phyloP scores from a whole-genome alignment of 2,113 vertebrate genomes.

The Balaeniceps rex region DNA sequence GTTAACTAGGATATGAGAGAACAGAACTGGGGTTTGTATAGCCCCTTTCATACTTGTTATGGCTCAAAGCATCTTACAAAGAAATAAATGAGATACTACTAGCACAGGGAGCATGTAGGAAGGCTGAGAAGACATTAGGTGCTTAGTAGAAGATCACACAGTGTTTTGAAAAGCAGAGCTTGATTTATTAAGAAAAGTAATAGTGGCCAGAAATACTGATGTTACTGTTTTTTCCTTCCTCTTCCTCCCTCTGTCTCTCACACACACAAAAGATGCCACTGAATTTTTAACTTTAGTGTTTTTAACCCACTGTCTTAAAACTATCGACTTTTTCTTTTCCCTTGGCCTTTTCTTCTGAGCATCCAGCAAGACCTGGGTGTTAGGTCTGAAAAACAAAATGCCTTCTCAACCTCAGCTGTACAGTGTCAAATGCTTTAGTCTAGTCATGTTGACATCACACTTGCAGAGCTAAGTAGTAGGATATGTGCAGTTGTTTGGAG shows the following conservation, averaged over 20 bases:
- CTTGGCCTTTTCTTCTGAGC: background rate
- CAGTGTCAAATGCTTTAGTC: background rate
- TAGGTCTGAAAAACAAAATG: background rate
- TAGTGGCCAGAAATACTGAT: background rate
- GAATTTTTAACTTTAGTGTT: background rate
- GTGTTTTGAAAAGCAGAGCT: background rate
- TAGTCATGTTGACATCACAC: background rate
- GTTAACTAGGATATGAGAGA: background rate
- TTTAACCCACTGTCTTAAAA: background rate
- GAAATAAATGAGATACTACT: background rate
- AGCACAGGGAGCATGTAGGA: background rate
- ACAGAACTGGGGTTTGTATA: background rate
- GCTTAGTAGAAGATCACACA: background rate
- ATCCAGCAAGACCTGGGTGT: background rate
- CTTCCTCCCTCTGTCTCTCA: background rate
- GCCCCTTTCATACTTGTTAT: constrained; percentile 1
- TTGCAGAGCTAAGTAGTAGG: background rate
- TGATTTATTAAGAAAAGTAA: background rate
- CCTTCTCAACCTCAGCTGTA: background rate
- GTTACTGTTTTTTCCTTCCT: background rate
- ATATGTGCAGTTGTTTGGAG: background rate
- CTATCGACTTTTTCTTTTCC: background rate
- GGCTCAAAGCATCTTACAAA: constrained; percentile 2
- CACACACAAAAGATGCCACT: background rate
- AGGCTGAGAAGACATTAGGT: background rate